Percentiles rank a stretch among this genome's conserved stretches.
These are phyloP conservation scores for Rattus norvegicus DNA, from an alignment of 2,113 vertebrate genomes.

Conservation along the genomic window DNA sequence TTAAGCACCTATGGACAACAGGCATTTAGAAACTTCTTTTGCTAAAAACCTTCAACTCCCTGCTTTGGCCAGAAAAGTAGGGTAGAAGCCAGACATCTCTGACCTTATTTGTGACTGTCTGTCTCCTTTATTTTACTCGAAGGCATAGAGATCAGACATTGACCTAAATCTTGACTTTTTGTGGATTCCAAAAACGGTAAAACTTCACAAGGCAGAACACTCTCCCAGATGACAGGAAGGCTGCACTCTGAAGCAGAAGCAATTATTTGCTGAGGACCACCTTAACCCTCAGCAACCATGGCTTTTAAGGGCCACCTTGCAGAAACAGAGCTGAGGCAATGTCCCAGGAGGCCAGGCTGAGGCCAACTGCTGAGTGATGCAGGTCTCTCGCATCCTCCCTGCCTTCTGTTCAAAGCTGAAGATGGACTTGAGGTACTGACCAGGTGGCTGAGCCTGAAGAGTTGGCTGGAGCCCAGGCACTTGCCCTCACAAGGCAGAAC, in stretches of 20 bases:
- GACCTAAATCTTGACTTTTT: background rate
- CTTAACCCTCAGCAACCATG: no score
- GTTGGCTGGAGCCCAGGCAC: no score
- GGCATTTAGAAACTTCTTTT: background rate
- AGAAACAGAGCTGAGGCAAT: background rate
- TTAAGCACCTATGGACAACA: background rate
- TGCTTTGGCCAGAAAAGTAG: background rate
- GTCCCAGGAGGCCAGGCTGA: background rate
- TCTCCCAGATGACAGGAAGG: background rate
- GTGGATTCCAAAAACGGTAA: background rate
- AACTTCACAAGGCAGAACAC: background rate
- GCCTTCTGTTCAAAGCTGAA: background rate
- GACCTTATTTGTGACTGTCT: background rate
- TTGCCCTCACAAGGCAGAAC: background rate
- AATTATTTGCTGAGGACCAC: background rate
- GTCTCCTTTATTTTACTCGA: background rate
- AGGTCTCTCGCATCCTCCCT: background rate
- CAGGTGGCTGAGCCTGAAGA: no score
- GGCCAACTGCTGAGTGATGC: background rate
- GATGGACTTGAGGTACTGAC: background rate
- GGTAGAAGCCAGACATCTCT: background rate
- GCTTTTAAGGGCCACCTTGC: background rate
- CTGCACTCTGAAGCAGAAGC: background rate
- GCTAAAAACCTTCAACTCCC: background rate
- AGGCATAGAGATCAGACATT: background rate